Conservation (phyloP, 2,113 vertebrate genomes). For the Formicarius rufipectus region DNA sequence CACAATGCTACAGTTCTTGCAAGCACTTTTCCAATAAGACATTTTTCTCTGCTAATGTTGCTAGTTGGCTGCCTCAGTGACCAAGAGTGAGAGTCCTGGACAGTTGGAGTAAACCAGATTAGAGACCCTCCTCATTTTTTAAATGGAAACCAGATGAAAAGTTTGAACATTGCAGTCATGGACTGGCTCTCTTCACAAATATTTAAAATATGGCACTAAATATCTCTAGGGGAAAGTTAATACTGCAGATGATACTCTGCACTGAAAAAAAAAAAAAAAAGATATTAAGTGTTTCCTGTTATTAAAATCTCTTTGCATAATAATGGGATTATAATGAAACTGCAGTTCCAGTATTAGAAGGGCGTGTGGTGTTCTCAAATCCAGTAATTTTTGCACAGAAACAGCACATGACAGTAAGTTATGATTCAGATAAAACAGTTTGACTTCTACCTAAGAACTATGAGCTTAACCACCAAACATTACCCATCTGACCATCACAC, state of each 20-base stretch:
- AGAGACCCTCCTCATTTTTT: background rate
- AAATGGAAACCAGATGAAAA: slow-evolving; percentile 32
- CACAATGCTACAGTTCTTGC: background rate
- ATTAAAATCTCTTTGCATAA: background rate
- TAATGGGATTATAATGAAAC: background rate
- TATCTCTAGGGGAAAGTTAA: slow-evolving; percentile 25
- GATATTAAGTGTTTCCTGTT: background rate
- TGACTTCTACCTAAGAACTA: background rate
- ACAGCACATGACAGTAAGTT: background rate
- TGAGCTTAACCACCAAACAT: background rate
- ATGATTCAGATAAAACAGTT: background rate
- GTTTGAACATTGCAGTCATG: background rate
- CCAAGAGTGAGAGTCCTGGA: background rate
- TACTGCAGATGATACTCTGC: background rate
- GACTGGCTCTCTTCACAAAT: background rate
- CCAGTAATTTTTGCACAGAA: background rate
- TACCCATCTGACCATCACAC: rapidly evolving
- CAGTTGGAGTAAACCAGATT: background rate
- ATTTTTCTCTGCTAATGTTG: slow-evolving; percentile 21
- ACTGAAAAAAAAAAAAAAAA: slow-evolving; percentile 18
- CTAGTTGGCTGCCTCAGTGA: slow-evolving; percentile 8
- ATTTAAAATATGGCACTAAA: slow-evolving; percentile 32
- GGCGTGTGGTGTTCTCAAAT: background rate
- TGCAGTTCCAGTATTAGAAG: background rate
- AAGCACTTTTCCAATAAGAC: slow-evolving; percentile 12